Conservation (phyloP, 2,888 invertebrate genomes). For the Hedychridium roseum region DNA sequence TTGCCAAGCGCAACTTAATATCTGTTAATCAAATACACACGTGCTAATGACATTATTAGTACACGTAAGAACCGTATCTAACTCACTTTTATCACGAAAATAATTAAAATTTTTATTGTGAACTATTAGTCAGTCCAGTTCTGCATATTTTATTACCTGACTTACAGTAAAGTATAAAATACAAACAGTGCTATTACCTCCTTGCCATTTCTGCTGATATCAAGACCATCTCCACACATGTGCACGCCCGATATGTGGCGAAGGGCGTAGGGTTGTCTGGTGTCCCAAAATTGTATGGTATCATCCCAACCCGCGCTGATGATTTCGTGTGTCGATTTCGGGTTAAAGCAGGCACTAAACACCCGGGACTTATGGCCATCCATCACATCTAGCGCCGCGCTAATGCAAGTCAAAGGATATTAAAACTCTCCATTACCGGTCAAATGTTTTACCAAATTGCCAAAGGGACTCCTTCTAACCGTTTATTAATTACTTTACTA, state of each 20-base stretch:
- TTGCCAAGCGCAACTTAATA: constrained; percentile 74
- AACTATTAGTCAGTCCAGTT: no score
- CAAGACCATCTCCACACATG: constrained; percentile 74
- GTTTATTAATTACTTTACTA: constrained; percentile 1
- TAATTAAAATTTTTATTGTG: no score
- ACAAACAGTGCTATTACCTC: no score
- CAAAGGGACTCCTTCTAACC: constrained; percentile 4
- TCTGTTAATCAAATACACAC: constrained; percentile 58
- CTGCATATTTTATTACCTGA: no score
- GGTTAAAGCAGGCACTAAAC: constrained; percentile 73
- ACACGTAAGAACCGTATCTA: no score
- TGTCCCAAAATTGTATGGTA: constrained; percentile 74
- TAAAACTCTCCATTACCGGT: not conserved
- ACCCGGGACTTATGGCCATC: constrained; percentile 74
- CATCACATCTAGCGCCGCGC: constrained; percentile 63
- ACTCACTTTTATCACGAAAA: no score
- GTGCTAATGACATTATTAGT: not conserved
- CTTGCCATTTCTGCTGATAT: constrained; percentile 71
- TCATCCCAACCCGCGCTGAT: constrained; percentile 76
- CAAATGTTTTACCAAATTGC: constrained; percentile 1
- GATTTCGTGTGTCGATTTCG: constrained; percentile 71
- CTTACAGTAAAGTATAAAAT: no score
- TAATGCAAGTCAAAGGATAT: constrained; percentile 35
- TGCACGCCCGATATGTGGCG: constrained; percentile 70
- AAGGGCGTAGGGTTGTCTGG: constrained; percentile 70